These are phyloP conservation scores for Chaetorhynchus papuensis DNA, from an alignment of 2,113 vertebrate genomes.

Conservation along the genomic window DNA sequence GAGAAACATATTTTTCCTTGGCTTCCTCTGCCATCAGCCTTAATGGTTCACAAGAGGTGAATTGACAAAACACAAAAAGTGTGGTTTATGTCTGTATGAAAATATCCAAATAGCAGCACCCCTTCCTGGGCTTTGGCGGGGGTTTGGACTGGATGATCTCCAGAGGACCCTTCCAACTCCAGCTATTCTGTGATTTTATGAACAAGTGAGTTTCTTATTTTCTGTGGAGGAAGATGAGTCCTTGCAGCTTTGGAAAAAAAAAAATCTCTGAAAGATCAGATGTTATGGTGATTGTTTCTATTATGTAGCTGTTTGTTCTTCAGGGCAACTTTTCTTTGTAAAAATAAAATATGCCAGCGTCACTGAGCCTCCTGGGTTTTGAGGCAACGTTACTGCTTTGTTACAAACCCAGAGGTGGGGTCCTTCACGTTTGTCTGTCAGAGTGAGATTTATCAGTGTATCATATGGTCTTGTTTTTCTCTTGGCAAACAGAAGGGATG, in stretches of 20 bases:
- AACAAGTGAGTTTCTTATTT: not conserved
- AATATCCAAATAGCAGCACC: not conserved
- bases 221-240: not conserved
- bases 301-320: not conserved
- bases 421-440: not conserved
- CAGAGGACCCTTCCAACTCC: not conserved
- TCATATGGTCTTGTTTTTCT: not conserved
- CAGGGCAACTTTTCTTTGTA: not conserved
- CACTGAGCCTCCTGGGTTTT: not conserved
- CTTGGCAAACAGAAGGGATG: not conserved
- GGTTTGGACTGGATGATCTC: not conserved
- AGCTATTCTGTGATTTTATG: not conserved
- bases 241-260: not conserved
- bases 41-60: not conserved
- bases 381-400: not conserved
- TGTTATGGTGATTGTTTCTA: not conserved
- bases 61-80: not conserved
- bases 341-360: accelerated
- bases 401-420: not conserved
- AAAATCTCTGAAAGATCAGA: not conserved
- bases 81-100: not conserved
- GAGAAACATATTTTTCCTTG: not conserved
- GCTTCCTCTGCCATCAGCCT: not conserved
- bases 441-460: not conserved
- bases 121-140: not conserved